Conservation (phyloP, 2,113 vertebrate genomes). For the Petroica traversi region DNA sequence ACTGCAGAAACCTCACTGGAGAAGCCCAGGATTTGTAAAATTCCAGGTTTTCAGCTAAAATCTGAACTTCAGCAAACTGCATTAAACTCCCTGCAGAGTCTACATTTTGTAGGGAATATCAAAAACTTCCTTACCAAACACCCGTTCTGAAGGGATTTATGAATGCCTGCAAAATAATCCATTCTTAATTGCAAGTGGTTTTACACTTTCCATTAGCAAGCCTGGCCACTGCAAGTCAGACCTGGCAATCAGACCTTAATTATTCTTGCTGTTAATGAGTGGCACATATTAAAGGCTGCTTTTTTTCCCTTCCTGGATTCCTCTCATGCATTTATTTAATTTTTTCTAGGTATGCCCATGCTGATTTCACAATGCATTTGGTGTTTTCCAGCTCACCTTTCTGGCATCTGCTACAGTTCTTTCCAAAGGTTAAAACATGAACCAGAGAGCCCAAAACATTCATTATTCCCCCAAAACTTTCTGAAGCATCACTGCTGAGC, state of each 20-base stretch:
- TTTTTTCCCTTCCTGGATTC: background rate
- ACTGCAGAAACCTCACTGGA: background rate
- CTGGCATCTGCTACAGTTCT: background rate
- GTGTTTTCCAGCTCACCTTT: background rate
- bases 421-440: background rate
- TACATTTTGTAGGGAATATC: background rate
- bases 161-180: background rate
- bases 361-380: background rate
- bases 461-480: background rate
- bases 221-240: background rate
- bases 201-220: background rate
- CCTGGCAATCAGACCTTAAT: background rate
- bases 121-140: background rate
- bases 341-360: background rate
- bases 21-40: background rate
- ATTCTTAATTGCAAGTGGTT: background rate
- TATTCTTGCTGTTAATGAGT: background rate
- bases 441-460: background rate
- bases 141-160: background rate
- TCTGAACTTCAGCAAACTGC: background rate
- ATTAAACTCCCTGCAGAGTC: background rate
- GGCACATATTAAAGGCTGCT: background rate
- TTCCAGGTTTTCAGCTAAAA: background rate
- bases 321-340: background rate
- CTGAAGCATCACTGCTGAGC: background rate